These are phyloP conservation scores for Dicyrtomina minuta DNA, from an alignment of 2,888 invertebrate species.

Conservation along the genomic window DNA sequence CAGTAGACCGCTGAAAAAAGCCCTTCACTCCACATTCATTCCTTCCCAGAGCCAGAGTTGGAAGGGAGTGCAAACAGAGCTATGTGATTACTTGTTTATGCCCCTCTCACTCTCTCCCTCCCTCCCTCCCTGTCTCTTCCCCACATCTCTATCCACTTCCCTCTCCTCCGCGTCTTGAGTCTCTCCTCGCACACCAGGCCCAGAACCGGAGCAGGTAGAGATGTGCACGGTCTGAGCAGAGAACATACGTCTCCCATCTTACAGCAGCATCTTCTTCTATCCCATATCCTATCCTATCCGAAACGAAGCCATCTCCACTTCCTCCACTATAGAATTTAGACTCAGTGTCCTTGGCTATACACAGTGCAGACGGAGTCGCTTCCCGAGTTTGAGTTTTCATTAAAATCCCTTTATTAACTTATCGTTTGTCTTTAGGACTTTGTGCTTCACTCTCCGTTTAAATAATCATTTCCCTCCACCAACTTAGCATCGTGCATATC, in stretches of 20 bases:
- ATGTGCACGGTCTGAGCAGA: neutral
- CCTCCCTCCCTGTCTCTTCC: neutral
- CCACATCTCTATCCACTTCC: neutral
- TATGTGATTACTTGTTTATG: constrained; percentile 36
- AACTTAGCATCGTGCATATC: neutral
- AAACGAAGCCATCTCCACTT: neutral
- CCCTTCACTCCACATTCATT: constrained; percentile 29
- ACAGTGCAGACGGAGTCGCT: too few species aligned
- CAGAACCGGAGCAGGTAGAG: too few species aligned
- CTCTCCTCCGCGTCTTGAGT: neutral
- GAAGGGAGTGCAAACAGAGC: constrained; percentile 28
- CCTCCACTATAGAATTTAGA: too few species aligned
- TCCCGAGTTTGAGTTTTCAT: constrained; percentile 17
- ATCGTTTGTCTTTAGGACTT: neutral
- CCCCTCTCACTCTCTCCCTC: neutral
- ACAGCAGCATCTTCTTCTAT: neutral
- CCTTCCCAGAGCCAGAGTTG: constrained; percentile 14
- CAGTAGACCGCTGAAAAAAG: constrained; percentile 35
- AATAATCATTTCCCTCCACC: neutral
- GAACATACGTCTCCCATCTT: neutral
- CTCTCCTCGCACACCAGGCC: too few species aligned
- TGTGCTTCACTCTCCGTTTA: neutral
- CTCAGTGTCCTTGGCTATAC: neutral
- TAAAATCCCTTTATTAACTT: constrained; percentile 31
- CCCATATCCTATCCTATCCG: neutral